phyloP scores from a whole-genome alignment of 1,140 invertebrate species.

The Bombus soroeensis region DNA sequence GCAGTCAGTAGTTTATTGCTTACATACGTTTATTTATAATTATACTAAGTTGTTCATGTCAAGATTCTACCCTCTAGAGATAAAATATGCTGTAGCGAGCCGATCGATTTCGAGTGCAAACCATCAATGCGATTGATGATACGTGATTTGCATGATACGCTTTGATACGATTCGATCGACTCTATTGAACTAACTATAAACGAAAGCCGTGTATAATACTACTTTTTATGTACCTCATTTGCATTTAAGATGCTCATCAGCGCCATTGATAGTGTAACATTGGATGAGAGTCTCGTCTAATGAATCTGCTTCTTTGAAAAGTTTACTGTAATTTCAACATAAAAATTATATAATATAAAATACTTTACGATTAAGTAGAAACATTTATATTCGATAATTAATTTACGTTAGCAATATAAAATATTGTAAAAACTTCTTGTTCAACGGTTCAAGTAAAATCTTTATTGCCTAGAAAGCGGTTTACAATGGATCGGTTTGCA shows the following conservation, averaged over 20 bases:
- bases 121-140: constrained; percentile 4
- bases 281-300: neutral
- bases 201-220: constrained; percentile 17
- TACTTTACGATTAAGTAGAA: neutral
- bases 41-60: neutral
- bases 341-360: no score
- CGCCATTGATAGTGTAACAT: neutral
- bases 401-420: neutral
- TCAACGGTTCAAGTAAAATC: constrained; percentile 20
- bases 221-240: constrained; percentile 14
- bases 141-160: constrained; percentile 45
- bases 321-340: no score
- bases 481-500: neutral
- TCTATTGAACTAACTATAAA: constrained; percentile 23
- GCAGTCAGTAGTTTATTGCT: neutral
- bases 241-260: constrained; percentile 16
- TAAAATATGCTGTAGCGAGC: neutral
- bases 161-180: constrained; percentile 46
- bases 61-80: no score
- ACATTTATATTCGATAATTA: neutral
- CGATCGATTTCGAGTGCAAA: neutral
- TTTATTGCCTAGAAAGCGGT: constrained; percentile 19
- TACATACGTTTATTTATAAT: neutral
- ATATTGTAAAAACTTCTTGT: neutral
- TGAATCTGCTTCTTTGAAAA: neutral